These are phyloP conservation scores for Lethocerus indicus DNA, from an alignment of 1,140 invertebrate genomes.

Conservation along the genomic window DNA sequence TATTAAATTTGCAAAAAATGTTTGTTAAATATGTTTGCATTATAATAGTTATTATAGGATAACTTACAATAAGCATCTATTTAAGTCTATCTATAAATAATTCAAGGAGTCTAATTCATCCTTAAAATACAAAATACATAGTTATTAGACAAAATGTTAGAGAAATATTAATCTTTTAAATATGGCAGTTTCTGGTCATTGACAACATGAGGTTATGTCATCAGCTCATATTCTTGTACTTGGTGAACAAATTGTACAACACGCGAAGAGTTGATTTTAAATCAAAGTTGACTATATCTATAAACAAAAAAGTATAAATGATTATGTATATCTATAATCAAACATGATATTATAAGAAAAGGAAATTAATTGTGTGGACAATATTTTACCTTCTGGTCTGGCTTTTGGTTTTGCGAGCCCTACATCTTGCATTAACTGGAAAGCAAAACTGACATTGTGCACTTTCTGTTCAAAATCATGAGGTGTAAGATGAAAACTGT, in stretches of 20 bases:
- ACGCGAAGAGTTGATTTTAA: conserved; percentile 95
- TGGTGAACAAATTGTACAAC: conserved; percentile 91
- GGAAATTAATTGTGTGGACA: not conserved
- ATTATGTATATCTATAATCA: conserved; percentile 5
- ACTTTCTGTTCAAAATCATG: conserved; percentile 83
- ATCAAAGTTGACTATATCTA: conserved; percentile 96
- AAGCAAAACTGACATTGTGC: conserved; percentile 91
- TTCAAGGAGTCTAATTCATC: too few relatives aligned
- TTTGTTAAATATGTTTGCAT: too few relatives aligned
- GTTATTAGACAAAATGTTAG: too few relatives aligned
- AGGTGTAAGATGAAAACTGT: conserved; percentile 84
- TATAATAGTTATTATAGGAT: too few relatives aligned
- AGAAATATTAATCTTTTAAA: too few relatives aligned
- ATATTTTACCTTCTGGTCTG: conserved; percentile 69
- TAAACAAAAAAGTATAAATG: conserved; percentile 25
- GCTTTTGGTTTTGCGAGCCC: conserved; percentile 91
- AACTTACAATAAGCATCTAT: too few relatives aligned
- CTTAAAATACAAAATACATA: too few relatives aligned
- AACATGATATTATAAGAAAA: not conserved
- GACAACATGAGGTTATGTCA: too few relatives aligned
- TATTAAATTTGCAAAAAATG: too few relatives aligned
- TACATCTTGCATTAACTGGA: conserved; percentile 96
- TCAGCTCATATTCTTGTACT: conserved; percentile 62
- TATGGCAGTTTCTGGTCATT: too few relatives aligned
- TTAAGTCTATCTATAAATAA: too few relatives aligned